These are phyloP conservation scores for Coluber constrictor DNA, from an alignment of 2,797 vertebrate species.

Conservation along the genomic window DNA sequence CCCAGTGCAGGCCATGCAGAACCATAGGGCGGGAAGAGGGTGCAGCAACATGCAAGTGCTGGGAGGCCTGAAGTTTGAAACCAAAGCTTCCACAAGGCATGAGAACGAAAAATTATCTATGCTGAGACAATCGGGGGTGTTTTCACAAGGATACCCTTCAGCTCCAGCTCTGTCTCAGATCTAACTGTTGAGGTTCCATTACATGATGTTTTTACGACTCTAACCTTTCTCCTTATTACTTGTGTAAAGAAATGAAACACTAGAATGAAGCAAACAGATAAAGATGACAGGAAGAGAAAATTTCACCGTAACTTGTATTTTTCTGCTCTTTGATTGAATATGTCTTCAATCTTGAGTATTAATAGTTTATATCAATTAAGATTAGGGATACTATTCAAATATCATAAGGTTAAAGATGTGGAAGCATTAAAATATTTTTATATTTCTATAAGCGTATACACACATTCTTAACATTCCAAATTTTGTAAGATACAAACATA, in stretches of 20 bases:
- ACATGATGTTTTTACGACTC: not conserved
- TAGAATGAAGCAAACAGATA: not conserved
- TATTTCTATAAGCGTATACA: not conserved
- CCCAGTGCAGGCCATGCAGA: not conserved
- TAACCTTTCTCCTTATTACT: not conserved
- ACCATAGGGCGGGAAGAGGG: not conserved
- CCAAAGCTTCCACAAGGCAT: not conserved
- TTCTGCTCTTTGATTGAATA: not conserved
- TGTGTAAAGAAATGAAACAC: not conserved
- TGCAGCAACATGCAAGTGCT: not conserved
- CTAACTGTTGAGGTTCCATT: not conserved
- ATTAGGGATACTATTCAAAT: not conserved
- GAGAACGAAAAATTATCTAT: not conserved
- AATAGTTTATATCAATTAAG: rapidly evolving
- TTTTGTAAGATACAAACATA: not conserved
- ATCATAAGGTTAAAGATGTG: not conserved
- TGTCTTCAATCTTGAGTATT: not conserved
- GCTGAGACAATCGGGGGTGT: not conserved
- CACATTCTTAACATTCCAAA: not conserved
- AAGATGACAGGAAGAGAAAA: not conserved
- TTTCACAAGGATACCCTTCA: not conserved
- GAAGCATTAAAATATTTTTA: not conserved
- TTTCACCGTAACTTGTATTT: not conserved
- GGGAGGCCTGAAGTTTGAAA: not conserved
- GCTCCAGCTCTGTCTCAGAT: not conserved